Evolutionary conservation across 2,888 invertebrate species (phyloP), one percentile per base, ranked within the genome.

Genomic region (Meteorus colon): DNA sequence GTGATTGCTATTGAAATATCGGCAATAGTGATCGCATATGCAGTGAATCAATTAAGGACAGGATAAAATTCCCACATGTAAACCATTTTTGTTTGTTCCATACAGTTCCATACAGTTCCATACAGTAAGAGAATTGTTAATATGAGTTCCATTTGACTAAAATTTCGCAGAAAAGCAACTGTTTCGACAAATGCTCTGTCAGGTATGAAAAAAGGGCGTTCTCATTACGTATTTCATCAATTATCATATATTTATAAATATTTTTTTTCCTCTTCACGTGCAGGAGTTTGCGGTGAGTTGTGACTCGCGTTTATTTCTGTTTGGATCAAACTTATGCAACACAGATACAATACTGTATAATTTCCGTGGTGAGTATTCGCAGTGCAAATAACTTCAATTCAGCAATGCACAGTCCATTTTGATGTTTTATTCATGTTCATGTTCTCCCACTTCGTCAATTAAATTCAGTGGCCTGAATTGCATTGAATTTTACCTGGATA

Each of bases 361-460:
- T 70, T 70, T 34, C 5, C 3, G 27, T 16, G 59, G 29, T 29
- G 68, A 59, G 29, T 70, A 48, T 70, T 59, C 59, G 12, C 51
- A 34, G 14, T 55, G 59, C 12, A 59, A 70, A 70, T 70, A 70
- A 59, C 69, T 59, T 55, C 55, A 16, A 70, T 59, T 55, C 55
- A 70, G 24, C 55, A 70, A 70, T 68, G 51, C 19, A 31, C 5
- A 68, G 48, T 51, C 10, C 34, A 68, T 68, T 59, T 31, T 24
- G 41, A 70, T 70, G 59, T 70, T 70, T 70, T 70, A 70, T 70
- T 70, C 69, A 70, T 70, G 24, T 59, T 59, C 31, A 59, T 19
- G 59, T 29, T 6, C 24, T 51, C 16, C 31, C 59, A 70, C 41
- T 59, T 70, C 24, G 59, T 70, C 69, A 70, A 16, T 27, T 31